Evolutionary conservation across 2,113 vertebrate species (phyloP), one percentile per base, ranked within the genome.

Genomic region (Cololabis saira): DNA sequence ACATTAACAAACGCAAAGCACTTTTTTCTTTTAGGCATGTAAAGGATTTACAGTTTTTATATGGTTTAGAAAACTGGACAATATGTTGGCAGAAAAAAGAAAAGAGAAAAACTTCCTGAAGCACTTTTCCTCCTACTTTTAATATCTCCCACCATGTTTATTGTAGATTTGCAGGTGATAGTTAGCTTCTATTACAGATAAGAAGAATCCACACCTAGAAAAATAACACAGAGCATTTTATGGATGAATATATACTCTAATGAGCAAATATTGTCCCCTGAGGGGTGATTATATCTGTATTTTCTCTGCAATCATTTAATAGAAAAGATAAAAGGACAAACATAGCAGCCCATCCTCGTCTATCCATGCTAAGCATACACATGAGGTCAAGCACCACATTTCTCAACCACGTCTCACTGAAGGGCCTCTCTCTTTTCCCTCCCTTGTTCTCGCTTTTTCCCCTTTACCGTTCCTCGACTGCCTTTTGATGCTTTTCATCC

Each of bases 351-450:
- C 64, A 50, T 49, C 79, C 49, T 69, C 54, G 30, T 75, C 51
- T 54, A 19, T 76, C 79, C 83, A 71, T 76, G 80, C 72, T 74
- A 71, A 55, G 65, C 68, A 60, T 77, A 74, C 75, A 68, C 33
- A 67, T 59, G 76, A 88, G 85, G 86, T 91, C 90, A 91, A 90
- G 90, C 77, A 69, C 60, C 56, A 27, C 68, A 62, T 78, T 80
- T 78, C 66, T 70, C 76, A 56, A 19, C 73, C 58, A 66, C 57
- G 33, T 84, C 77, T 80, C 71, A 53, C 61, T 87, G 64, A 61
- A 79, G 71, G 51, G 61, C 69, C 72, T 52, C 63, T 73, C 30
- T n/a, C 33, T 61, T 47, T 49, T 61, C 72, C 50, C 63, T 73
- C 30, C 17, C 33, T 61, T 47, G 52, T 61, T 67, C 52, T 50